These are phyloP conservation scores for Puntigrus tetrazona DNA, from an alignment of 2,113 vertebrate species.

Conservation along the genomic window DNA sequence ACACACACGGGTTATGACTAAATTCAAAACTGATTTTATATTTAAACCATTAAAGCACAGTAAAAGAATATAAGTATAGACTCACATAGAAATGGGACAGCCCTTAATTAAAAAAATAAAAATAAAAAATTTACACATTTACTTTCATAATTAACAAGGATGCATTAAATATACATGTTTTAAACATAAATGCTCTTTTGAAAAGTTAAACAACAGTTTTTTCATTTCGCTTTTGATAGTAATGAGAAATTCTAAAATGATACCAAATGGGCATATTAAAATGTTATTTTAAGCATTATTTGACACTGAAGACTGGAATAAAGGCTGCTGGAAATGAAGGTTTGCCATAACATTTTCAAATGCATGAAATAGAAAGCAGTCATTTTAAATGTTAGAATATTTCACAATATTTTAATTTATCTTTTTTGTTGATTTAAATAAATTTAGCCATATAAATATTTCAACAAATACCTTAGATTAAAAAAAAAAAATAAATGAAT, in stretches of 20 bases:
- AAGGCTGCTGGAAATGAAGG: background rate
- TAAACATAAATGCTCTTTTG: background rate
- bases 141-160: background rate
- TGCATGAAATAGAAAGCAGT: background rate
- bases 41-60: constrained; percentile 54
- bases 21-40: constrained; percentile 44
- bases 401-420: background rate
- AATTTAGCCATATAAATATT: background rate
- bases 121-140: no score
- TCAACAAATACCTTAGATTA: no score
- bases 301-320: background rate
- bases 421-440: background rate
- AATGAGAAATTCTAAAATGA: background rate
- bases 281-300: background rate
- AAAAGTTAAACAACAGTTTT: background rate
- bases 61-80: constrained; percentile 49
- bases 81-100: background rate
- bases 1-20: constrained; percentile 40
- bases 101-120: no score
- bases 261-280: background rate
- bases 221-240: background rate
- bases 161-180: background rate
- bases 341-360: background rate
- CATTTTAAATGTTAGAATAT: background rate
- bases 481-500: background rate